Evolutionary conservation across 2,797 vertebrate genomes (phyloP).

Genomic region (Acanthiza pusilla): DNA sequence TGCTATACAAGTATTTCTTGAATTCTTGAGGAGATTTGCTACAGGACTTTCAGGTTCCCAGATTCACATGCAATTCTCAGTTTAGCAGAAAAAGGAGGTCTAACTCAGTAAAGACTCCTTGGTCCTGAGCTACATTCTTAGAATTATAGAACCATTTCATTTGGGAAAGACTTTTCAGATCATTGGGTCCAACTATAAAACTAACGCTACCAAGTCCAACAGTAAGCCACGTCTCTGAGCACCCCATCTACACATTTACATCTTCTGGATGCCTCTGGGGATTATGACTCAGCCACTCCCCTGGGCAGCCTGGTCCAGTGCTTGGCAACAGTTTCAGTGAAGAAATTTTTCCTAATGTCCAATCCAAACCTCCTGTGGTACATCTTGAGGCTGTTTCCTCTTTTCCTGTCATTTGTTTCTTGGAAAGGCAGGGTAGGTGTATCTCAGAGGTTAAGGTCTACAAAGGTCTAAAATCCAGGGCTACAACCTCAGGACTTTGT

Average conservation of each 20-base stretch:
- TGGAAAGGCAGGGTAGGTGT: neutral
- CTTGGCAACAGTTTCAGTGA: neutral
- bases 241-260: neutral
- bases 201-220: neutral
- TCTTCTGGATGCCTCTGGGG: neutral
- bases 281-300: neutral
- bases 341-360: neutral
- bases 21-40: neutral
- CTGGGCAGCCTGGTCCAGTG: neutral
- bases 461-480: neutral
- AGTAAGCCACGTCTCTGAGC: neutral
- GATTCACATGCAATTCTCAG: neutral
- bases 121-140: neutral
- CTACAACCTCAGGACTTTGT: neutral
- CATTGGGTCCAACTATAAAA: rapidly evolving
- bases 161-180: neutral
- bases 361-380: neutral
- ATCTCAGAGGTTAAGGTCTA: neutral
- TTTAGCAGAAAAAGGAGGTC: neutral
- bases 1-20: rapidly evolving
- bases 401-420: neutral
- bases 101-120: neutral
- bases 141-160: neutral
- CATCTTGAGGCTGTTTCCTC: neutral
- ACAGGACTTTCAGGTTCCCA: neutral